A percentile compares a stretch with the other conserved stretches of the same genome.
Evolutionary conservation across 2,797 vertebrate genomes (phyloP).

Genomic region (Thamnophis elegans): DNA sequence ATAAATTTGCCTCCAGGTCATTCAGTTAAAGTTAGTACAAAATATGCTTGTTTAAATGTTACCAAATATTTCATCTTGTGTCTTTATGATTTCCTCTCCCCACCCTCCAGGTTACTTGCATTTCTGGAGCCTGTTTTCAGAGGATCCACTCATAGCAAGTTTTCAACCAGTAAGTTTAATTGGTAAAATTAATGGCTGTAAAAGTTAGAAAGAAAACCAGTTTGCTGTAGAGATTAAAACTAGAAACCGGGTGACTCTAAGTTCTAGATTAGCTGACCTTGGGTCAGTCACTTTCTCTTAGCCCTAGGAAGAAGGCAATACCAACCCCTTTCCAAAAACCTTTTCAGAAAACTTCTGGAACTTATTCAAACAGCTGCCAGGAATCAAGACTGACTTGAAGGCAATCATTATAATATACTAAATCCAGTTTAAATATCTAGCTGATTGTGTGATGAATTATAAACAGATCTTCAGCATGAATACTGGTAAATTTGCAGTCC

Average conservation of each 20-base stretch:
- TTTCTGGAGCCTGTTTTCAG: slow-evolving; percentile 74
- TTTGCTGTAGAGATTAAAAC: background rate
- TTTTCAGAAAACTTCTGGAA: background rate
- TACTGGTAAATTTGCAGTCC: background rate
- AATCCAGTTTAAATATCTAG: background rate
- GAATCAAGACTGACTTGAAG: background rate
- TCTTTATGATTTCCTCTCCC: background rate
- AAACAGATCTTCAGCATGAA: background rate
- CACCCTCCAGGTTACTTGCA: slow-evolving; percentile 56
- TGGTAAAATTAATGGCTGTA: background rate
- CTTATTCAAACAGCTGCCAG: background rate
- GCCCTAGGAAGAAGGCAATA: background rate
- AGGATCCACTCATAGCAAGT: slow-evolving; percentile 65
- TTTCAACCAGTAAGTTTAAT: slow-evolving; percentile 72
- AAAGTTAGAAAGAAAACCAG: background rate
- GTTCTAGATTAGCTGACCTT: background rate
- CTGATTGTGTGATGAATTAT: background rate
- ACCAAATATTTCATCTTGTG: background rate
- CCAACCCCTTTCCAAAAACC: background rate
- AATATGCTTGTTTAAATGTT: fast-evolving
- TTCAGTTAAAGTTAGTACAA: background rate
- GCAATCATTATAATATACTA: background rate
- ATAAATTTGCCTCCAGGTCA: background rate
- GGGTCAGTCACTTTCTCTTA: background rate
- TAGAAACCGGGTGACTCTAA: background rate